Base-by-base conservation (phyloP, 1,140 invertebrate species). In the Zaprionus africanus region DNA sequence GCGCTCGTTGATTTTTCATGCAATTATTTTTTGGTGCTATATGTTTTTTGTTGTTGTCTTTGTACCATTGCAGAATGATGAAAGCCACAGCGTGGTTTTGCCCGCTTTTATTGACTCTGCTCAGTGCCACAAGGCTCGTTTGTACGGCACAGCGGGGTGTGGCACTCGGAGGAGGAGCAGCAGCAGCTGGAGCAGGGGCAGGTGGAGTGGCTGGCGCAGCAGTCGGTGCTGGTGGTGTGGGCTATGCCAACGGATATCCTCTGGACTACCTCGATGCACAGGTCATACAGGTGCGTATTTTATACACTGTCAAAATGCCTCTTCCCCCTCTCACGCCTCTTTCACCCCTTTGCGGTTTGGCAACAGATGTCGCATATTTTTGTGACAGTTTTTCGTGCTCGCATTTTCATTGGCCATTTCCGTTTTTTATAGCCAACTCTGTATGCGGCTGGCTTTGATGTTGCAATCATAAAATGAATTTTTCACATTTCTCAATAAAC, bases 81-180 rank as follows among this genome's bases (percentile, higher is more conserved):
- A 92, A 92, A 91, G 85, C 91, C 82, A 91, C 91, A 81, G 81
- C 87, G 82, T 91, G 91, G 85, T 88, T 92, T 81, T 92, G 82
- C 61, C 91, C 91, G 78, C 85, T 92, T 54, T 66, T 92, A 76
- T 78, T 92, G 78, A 90, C 88, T 76, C 83, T 92, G 80, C 82
- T 92, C 66, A 92, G 91, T 57, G 91, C 87, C 70, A 90, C 87
- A 22, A 78, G 85, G 68, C 75, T 92, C 59, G 91, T 92, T 57
- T 92, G 85, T 60, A 92, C 91, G 58, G 91, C 91, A 64, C 91
- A 91, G 61, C 81, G 91, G 54, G 90, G 81, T 38, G 65, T 19
- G 5, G 76, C 73, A n/a, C 78, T 75, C 43, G 75, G 43, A 34
- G 31, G 22, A 26, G 75, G 43, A 24, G 31, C 19, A 26, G 58